These are phyloP conservation scores for Eucidaris tribuloides DNA, from an alignment of 35 echinoderm and acorn worm genomes.

Conservation along the genomic window DNA sequence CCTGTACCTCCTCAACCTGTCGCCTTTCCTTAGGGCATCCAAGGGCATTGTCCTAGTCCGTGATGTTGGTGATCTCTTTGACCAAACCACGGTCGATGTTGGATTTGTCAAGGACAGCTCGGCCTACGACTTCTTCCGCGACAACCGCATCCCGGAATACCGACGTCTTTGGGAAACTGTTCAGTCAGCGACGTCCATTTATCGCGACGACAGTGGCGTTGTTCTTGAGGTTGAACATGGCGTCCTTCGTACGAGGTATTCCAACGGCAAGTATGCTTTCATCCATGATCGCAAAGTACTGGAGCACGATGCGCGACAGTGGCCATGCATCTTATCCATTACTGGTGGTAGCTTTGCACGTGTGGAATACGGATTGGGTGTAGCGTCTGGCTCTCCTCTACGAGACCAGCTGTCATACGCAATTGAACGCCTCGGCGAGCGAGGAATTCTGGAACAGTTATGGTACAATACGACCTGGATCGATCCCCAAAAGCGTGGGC, in stretches of 20 bases:
- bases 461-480: conserved; percentile 68
- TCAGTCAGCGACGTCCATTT: conserved; percentile 73
- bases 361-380: conserved; percentile 84
- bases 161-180: conserved; percentile 86
- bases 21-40: conserved; percentile 77
- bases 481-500: conserved; percentile 64
- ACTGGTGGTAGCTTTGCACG: conserved; percentile 84
- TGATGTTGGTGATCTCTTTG: conserved; percentile 69
- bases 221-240: conserved; percentile 73
- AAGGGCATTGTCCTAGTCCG: conserved; percentile 66
- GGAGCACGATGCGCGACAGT: conserved; percentile 42
- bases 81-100: conserved; percentile 83
- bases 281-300: conserved; percentile 72
- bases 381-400: conserved; percentile 83
- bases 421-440: conserved; percentile 55
- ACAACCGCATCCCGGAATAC: conserved; percentile 68
- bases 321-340: conserved; percentile 81
- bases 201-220: conserved; percentile 77
- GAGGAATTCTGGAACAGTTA: conserved; percentile 50
- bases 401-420: conserved; percentile 82
- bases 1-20: conserved; percentile 80
- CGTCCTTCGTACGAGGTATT: conserved; percentile 60
- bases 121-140: conserved; percentile 87
- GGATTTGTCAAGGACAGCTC: conserved; percentile 83
- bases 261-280: conserved; percentile 89